These are phyloP conservation scores for Drosophila quinaria DNA, from an alignment of 2,888 invertebrate genomes.

Conservation along the genomic window DNA sequence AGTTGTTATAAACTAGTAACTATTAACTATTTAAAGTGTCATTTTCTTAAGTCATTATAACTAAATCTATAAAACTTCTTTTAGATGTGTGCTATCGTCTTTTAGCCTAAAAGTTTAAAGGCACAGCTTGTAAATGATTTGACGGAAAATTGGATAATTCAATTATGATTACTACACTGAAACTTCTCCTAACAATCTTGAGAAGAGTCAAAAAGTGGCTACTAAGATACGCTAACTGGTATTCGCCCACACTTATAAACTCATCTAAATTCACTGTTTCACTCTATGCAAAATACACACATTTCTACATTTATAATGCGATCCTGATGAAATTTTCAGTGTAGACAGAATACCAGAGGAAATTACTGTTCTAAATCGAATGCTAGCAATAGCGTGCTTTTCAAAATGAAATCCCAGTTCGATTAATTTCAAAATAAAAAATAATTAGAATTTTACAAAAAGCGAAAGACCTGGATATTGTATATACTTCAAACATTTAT, in stretches of 20 bases:
- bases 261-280: neutral
- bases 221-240: neutral
- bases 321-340: neutral
- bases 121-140: neutral
- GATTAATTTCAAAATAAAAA: too few species aligned
- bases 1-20: conserved; percentile 3
- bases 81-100: neutral
- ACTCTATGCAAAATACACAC: neutral
- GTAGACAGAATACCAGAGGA: too few species aligned
- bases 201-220: neutral
- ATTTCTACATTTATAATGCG: neutral
- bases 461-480: too few species aligned
- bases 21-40: neutral
- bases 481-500: neutral
- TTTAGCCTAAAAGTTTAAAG: neutral
- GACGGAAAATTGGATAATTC: neutral
- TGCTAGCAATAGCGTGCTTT: too few species aligned
- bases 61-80: neutral
- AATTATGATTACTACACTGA: neutral
- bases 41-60: neutral
- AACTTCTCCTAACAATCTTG: neutral
- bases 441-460: too few species aligned
- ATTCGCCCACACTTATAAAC: neutral
- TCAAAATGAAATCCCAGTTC: too few species aligned
- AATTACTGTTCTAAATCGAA: too few species aligned